Percentiles rank a stretch among this genome's conserved stretches.
Conservation (phyloP, 2,113 vertebrate genomes). For the pig (Sus scrofa) region T2T-Sscrofa CM000812.6:119626501-119627000, state of each 20-base stretch:
- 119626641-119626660: slow-evolving; percentile 1
- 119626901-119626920: too few species aligned
- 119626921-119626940: background rate
- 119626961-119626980: background rate
- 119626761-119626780: too few species aligned
- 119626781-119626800: too few species aligned
- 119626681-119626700: background rate
- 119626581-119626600: background rate
- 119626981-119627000: background rate
- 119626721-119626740: too few species aligned
- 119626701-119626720: background rate
- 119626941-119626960: background rate
- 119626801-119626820: too few species aligned
- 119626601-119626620: slow-evolving; percentile 33
- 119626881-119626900: too few species aligned
- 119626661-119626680: background rate
- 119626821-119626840: too few species aligned
- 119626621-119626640: slow-evolving; percentile 21
- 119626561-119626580: slow-evolving; percentile 23
- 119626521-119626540: slow-evolving; percentile 1
- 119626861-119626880: too few species aligned
- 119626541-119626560: background rate
- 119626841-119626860: too few species aligned
- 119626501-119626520: background rate
- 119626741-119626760: too few species aligned